Evolutionary conservation across 2,888 invertebrate species (phyloP).

Genomic region (Brachyptera risi): DNA sequence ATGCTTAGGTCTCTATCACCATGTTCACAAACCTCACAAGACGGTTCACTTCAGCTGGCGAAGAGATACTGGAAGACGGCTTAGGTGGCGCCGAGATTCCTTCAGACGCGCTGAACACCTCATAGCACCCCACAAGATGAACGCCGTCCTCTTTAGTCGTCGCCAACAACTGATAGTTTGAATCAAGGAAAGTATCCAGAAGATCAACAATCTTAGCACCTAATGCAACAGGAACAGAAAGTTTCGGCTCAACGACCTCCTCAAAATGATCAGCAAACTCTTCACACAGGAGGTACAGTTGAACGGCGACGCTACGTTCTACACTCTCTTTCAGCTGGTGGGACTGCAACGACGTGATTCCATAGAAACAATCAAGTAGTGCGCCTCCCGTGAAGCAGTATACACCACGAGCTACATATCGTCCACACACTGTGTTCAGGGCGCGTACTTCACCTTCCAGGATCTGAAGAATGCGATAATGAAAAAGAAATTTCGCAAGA

Average conservation of each 20-base stretch:
- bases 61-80: background rate
- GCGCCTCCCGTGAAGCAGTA: conserved; percentile 9
- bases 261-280: conserved; percentile 8
- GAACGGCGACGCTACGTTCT: conserved; percentile 1
- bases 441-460: background rate
- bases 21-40: no score
- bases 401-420: background rate
- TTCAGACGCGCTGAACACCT: conserved; percentile 2
- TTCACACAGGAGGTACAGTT: background rate
- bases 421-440: background rate
- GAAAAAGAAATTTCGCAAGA: background rate
- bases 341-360: background rate
- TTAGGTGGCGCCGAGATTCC: conserved; percentile 5
- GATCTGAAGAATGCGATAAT: conserved; percentile 5
- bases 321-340: background rate
- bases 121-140: background rate
- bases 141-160: background rate
- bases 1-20: no score
- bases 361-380: conserved; percentile 4
- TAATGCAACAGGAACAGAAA: background rate
- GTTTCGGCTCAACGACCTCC: background rate
- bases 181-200: conserved; percentile 1
- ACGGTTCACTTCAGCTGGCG: background rate
- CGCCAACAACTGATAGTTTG: conserved; percentile 5
- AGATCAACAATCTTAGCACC: conserved; percentile 5